Base-by-base conservation (phyloP, 2,797 vertebrate genomes). In the Denticeps clupeoides region DNA sequence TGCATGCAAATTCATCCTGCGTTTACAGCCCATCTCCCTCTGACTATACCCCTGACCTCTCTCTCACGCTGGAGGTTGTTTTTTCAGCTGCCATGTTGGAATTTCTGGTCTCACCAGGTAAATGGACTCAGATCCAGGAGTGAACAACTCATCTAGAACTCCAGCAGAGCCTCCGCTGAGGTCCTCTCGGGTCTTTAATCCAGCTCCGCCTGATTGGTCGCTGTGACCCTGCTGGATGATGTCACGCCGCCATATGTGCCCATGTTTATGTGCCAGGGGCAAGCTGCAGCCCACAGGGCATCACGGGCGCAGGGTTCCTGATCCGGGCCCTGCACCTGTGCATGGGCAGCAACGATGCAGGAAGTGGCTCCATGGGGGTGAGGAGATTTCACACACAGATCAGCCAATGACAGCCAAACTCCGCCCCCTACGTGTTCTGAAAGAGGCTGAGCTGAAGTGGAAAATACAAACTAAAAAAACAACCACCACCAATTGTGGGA, bases 361-460 rank as follows among this genome's bases (percentile, higher is more conserved):
- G n/a, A n/a, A n/a, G n/a, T n/a, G n/a, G n/a, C n/a, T n/a, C n/a
- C n/a, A n/a, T n/a, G n/a, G n/a, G n/a, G n/a, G n/a, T n/a, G n/a
- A n/a, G n/a, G n/a, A n/a, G n/a, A n/a, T n/a, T n/a, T n/a, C n/a
- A n/a, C n/a, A n/a, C n/a, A n/a, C n/a, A n/a, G n/a, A n/a, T n/a
- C n/a, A n/a, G n/a, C n/a, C n/a, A 79, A 76, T 49, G 67, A 70
- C 69, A 63, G 69, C 79, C 75, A 73, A 73, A 70, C 50, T 49
- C 62, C 65, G 50, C n/a, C n/a, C n/a, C n/a, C n/a, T n/a, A n/a
- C n/a, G n/a, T n/a, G n/a, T n/a, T n/a, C n/a, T n/a, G n/a, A n/a
- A n/a, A n/a, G n/a, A n/a, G n/a, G n/a, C n/a, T n/a, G n/a, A n/a
- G n/a, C n/a, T n/a, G n/a, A n/a, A n/a, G n/a, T n/a, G n/a, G n/a